phyloP scores from a whole-genome alignment of 2,888 invertebrate genomes.

The Miltochrista miniata region DNA sequence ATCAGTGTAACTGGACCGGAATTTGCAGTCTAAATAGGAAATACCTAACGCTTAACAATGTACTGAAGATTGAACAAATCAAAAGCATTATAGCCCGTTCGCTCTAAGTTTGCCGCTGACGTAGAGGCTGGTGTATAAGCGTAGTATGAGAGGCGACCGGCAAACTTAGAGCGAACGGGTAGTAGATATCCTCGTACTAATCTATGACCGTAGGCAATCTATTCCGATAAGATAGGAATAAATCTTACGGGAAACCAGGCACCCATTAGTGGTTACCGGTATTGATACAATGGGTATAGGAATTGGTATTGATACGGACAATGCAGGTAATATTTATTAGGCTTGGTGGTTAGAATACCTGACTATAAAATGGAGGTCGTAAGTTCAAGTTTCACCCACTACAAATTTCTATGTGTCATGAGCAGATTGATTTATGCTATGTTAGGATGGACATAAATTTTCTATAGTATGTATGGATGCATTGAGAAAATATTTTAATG shows the following conservation, averaged over 20 bases:
- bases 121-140: too few relatives aligned
- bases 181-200: slow-evolving; percentile 30
- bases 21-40: slow-evolving; percentile 32
- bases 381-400: too few relatives aligned
- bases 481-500: too few relatives aligned
- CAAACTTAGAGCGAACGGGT: too few relatives aligned
- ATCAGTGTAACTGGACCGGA: slow-evolving; percentile 28
- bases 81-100: too few relatives aligned
- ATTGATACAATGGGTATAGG: slow-evolving; percentile 44
- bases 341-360: too few relatives aligned
- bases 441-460: neutral
- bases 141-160: too few relatives aligned
- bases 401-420: too few relatives aligned
- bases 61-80: slow-evolving; percentile 24
- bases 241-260: slow-evolving; percentile 44
- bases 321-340: slow-evolving; percentile 10
- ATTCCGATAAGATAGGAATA: slow-evolving; percentile 61
- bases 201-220: slow-evolving; percentile 58
- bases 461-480: neutral
- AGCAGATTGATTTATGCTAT: too few relatives aligned
- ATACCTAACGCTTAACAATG: slow-evolving; percentile 25
- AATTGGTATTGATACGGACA: slow-evolving; percentile 37
- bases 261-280: slow-evolving; percentile 55
- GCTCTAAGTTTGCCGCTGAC: too few relatives aligned
- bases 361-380: too few relatives aligned